Percentiles rank a stretch among this genome's conserved stretches.
Conservation (phyloP, 2,888 invertebrate genomes). For the Chrysolina americana region DNA sequence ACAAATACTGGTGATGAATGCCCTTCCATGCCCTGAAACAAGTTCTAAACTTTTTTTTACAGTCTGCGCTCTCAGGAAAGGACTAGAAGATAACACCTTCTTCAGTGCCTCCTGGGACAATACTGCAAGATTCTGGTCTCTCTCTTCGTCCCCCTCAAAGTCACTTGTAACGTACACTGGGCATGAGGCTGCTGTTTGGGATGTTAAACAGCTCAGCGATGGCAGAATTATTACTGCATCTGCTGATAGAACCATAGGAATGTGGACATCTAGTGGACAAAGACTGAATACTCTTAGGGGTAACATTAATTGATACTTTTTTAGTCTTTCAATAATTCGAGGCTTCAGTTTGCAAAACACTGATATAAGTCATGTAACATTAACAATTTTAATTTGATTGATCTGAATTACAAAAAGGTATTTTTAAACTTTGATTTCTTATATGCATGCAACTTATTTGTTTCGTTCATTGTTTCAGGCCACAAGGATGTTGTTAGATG, state of each 20-base stretch:
- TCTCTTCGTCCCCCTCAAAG: slow-evolving; percentile 71
- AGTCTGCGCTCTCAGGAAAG: slow-evolving; percentile 72
- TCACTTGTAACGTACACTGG: slow-evolving; percentile 75
- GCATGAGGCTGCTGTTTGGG: slow-evolving; percentile 92
- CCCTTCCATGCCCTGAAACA: background rate
- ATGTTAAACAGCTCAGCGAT: slow-evolving; percentile 74
- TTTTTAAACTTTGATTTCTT: no score
- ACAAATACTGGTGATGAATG: slow-evolving; percentile 76
- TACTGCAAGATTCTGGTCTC: slow-evolving; percentile 87
- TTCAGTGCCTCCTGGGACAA: slow-evolving; percentile 95
- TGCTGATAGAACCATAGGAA: slow-evolving; percentile 91
- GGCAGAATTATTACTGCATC: slow-evolving; percentile 85
- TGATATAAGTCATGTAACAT: no score
- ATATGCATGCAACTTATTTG: no score
- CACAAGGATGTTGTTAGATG: slow-evolving; percentile 95
- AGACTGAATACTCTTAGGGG: slow-evolving; percentile 78
- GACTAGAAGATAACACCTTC: slow-evolving; percentile 72
- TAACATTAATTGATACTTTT: slow-evolving; percentile 57
- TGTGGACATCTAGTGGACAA: slow-evolving; percentile 84
- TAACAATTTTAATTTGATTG: no score
- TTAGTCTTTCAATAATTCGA: no score
- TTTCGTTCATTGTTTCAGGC: slow-evolving; percentile 68
- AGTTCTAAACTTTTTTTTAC: slow-evolving; percentile 47
- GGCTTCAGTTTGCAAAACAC: no score
- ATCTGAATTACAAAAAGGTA: no score